A percentile compares a stretch with the other conserved stretches of the same genome.
Evolutionary conservation across 53 echinoderm and acorn worm species (phyloP).

Genomic region (Arbacia lixula): DNA sequence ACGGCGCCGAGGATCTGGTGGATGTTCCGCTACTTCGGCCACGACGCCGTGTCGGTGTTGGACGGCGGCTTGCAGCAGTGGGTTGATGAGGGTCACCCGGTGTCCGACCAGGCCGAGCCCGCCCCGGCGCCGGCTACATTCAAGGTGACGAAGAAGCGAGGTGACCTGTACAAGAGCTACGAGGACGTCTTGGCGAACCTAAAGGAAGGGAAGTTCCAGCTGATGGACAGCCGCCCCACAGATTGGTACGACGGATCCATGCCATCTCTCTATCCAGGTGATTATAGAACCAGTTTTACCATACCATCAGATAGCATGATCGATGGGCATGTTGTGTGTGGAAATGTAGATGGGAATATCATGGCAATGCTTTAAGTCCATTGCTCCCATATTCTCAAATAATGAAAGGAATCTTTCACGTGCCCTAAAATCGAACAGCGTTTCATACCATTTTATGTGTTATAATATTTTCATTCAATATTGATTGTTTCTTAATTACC

Average conservation of each 20-base stretch:
- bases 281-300: too few species aligned
- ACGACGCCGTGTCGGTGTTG: slow-evolving; percentile 80
- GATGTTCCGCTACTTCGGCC: slow-evolving; percentile 93
- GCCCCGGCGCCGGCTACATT: background rate
- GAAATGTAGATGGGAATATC: too few species aligned
- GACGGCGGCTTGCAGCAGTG: slow-evolving; percentile 91
- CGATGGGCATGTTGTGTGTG: too few species aligned
- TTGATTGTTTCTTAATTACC: background rate
- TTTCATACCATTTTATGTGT: too few species aligned
- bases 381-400: too few species aligned
- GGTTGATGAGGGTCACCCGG: slow-evolving; percentile 65
- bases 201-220: slow-evolving; percentile 50
- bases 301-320: too few species aligned
- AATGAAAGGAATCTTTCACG: too few species aligned
- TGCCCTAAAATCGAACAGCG: too few species aligned
- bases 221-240: slow-evolving; percentile 77
- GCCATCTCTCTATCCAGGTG: slow-evolving; percentile 40
- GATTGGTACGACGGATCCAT: slow-evolving; percentile 74
- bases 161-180: slow-evolving; percentile 11
- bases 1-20: slow-evolving; percentile 89
- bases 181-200: slow-evolving; percentile 36
- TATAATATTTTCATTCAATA: background rate
- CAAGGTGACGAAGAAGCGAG: background rate
- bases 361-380: too few species aligned
- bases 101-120: slow-evolving; percentile 7